Conservation (phyloP, 2,888 invertebrate genomes). For the Gnatocerus cornutus region DNA sequence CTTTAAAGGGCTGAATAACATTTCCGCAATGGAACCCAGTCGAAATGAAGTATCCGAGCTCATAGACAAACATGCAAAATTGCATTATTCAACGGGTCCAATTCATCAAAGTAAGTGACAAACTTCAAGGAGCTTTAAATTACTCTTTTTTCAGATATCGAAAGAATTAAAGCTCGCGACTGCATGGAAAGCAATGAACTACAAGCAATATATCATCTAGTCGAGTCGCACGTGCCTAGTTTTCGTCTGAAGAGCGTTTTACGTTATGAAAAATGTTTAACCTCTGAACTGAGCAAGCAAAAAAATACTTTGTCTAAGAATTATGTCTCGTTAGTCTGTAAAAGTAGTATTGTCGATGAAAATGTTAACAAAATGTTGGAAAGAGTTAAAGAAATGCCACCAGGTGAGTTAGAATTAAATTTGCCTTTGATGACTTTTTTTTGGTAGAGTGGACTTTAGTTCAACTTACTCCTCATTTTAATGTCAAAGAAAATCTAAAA, state of each 20-base stretch:
- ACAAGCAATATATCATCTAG: conserved; percentile 63
- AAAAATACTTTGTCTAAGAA: conserved; percentile 57
- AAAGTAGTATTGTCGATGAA: conserved; percentile 48
- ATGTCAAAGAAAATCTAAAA: conserved; percentile 58
- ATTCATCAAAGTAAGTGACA: conserved; percentile 26
- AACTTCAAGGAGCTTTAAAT: background rate
- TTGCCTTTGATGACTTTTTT: conserved; percentile 5
- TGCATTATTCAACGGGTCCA: conserved; percentile 25
- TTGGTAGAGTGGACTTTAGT: conserved; percentile 77
- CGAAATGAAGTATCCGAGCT: background rate
- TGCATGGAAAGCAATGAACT: conserved; percentile 60
- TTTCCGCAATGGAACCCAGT: too few relatives aligned
- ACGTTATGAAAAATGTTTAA: conserved; percentile 60
- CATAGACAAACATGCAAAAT: conserved; percentile 5
- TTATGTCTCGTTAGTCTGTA: conserved; percentile 60
- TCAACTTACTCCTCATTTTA: conserved; percentile 72
- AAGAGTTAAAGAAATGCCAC: conserved; percentile 65
- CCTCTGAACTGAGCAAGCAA: conserved; percentile 24
- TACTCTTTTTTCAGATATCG: conserved; percentile 56
- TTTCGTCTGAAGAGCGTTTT: conserved; percentile 62
- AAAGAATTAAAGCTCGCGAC: conserved; percentile 58
- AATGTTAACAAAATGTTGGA: conserved; percentile 59
- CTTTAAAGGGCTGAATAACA: too few relatives aligned
- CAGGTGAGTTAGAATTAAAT: conserved; percentile 57
- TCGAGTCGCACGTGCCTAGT: conserved; percentile 65